Evolutionary conservation across 2,797 vertebrate species (phyloP).

Genomic region (Phoeniculus purpureus): DNA sequence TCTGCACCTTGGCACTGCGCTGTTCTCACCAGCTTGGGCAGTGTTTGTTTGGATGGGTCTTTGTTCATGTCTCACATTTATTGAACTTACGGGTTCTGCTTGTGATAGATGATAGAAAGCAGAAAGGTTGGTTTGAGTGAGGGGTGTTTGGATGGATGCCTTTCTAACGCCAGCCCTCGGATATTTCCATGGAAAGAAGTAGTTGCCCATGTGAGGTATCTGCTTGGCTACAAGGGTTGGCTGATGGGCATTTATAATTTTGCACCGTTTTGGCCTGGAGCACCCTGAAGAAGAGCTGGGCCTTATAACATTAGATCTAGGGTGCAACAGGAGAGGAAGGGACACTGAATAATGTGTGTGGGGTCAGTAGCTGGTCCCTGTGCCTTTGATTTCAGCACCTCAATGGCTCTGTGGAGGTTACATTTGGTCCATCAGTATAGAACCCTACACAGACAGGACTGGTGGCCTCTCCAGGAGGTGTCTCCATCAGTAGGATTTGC

Average conservation of each 20-base stretch:
- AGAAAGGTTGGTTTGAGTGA: background rate
- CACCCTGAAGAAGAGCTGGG: background rate
- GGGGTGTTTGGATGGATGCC: background rate
- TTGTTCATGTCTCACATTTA: accelerated
- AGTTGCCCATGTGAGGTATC: background rate
- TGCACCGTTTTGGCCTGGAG: background rate
- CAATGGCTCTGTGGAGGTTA: background rate
- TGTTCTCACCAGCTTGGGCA: background rate
- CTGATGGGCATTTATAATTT: background rate
- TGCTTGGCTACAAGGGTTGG: background rate
- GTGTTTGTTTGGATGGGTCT: accelerated
- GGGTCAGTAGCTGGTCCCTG: background rate
- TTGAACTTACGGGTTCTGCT: background rate
- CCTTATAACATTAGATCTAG: background rate
- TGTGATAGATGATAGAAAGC: background rate
- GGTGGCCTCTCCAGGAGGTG: accelerated
- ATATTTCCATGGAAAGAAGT: background rate
- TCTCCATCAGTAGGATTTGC: background rate
- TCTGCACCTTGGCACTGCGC: background rate
- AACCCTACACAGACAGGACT: background rate
- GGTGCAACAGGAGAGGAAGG: background rate
- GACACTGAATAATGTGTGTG: background rate
- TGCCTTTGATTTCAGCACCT: background rate
- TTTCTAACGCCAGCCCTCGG: background rate
- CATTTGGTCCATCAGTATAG: background rate